These are phyloP conservation scores for Apteryx owenii DNA, from an alignment of 2,113 vertebrate genomes.

Conservation along the genomic window DNA sequence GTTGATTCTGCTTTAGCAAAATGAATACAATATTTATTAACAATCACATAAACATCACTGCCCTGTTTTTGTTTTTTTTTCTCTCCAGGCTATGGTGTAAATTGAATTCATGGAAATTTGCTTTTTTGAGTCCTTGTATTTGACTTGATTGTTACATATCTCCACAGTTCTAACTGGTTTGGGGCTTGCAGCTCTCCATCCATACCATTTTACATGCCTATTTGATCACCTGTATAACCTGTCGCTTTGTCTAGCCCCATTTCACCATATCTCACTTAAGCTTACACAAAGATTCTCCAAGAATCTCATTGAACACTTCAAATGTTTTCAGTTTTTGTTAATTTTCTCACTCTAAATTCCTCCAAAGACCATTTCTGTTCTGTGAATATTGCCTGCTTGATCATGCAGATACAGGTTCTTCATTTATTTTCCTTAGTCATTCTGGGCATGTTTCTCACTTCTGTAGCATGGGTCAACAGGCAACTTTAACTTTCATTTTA, in stretches of 20 bases:
- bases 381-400: background rate
- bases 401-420: background rate
- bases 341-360: background rate
- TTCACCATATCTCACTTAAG: background rate
- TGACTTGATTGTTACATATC: background rate
- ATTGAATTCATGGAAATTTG: background rate
- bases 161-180: background rate
- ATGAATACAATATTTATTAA: background rate
- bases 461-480: background rate
- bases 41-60: background rate
- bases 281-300: background rate
- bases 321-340: background rate
- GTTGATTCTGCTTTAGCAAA: background rate
- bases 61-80: background rate
- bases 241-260: background rate
- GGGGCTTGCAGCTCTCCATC: background rate
- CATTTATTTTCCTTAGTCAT: background rate
- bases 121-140: background rate
- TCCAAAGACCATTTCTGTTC: background rate
- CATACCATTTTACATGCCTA: background rate
- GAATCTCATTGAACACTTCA: accelerated
- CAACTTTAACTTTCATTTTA: background rate
- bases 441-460: background rate
- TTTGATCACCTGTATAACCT: background rate
- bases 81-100: background rate